A percentile compares a stretch with the other conserved stretches of the same genome.
Conservation (phyloP, 2,113 vertebrate species). For the Crotalus viridis region DNA sequence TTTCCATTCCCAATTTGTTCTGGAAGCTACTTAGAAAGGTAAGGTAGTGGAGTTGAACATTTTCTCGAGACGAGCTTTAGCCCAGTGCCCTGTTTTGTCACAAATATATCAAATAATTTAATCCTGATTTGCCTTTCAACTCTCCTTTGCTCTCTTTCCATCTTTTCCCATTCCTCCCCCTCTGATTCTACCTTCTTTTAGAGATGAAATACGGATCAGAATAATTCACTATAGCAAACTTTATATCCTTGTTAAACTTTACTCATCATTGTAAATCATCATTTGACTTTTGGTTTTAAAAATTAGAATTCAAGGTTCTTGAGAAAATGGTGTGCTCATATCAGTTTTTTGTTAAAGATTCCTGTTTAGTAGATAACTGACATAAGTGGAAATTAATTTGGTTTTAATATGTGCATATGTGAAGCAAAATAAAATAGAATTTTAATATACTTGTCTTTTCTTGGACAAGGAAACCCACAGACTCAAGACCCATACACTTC, state of each 20-base stretch:
- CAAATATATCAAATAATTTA: background rate
- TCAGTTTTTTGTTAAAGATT: slow-evolving; percentile 6
- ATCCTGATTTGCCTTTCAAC: background rate
- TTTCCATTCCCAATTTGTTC: background rate
- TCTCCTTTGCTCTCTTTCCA: background rate
- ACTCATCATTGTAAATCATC: background rate
- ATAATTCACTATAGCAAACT: background rate
- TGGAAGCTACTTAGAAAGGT: background rate
- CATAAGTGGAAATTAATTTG: background rate
- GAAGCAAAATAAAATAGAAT: background rate
- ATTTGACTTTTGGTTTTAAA: slow-evolving; percentile 20
- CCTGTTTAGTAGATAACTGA: background rate
- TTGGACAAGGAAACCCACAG: background rate
- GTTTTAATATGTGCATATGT: background rate
- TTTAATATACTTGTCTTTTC: background rate
- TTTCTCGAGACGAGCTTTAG: background rate
- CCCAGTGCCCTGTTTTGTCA: background rate
- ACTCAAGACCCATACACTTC: background rate
- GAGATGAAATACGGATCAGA: background rate
- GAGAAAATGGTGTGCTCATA: background rate
- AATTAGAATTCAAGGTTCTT: slow-evolving; percentile 24
- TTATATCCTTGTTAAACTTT: slow-evolving; percentile 5
- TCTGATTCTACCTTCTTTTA: background rate
- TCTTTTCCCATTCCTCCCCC: background rate
- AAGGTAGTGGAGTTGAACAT: background rate